Base-by-base conservation (phyloP, 2,888 invertebrate genomes). In the Tubulanus polymorphus region DNA sequence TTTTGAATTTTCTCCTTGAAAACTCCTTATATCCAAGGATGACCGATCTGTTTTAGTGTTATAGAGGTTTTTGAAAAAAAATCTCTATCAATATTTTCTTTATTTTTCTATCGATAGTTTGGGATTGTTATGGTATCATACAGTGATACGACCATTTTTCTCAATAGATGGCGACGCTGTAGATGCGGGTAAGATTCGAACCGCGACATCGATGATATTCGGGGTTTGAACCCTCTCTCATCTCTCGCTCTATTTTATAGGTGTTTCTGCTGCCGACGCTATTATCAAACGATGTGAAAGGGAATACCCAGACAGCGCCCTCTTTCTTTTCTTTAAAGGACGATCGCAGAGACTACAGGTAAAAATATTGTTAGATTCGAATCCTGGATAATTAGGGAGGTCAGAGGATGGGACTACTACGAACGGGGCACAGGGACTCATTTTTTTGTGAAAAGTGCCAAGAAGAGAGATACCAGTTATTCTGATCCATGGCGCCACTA, bases 301-400 rank as follows among this genome's bases (percentile, higher is more conserved):
- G 6, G 68, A 85, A 62, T 87, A 84, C 69, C 79, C 81, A 30
- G 76, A 84, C 57, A 86, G 87, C 0, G 84, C 86, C 1, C 75
- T 87, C 12, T 87, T 87, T 73, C 76, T 86, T 25, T 87, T 86
- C 75, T 87, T 87, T 73, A 80, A 81, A 57, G 87, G 87, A 29
- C 75, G 87, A 63, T 81, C 85, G 37, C 81, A 83, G 65, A 77
- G 86, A 61, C 75, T 87, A 20, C 83, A 85, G 81, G 87, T 86
- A 75, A 69, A 64, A 57, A 18, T n/a, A 28, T 15, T n/a, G 2
- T 50, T 23, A 48, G 41, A n/a, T n/a, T n/a, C n/a, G n/a, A n/a
- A n/a, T n/a, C n/a, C n/a, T n/a, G n/a, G n/a, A n/a, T n/a, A n/a
- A n/a, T n/a, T n/a, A n/a, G n/a, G n/a, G n/a, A n/a, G n/a, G n/a